A percentile compares a stretch with the other conserved stretches of the same genome.
Conservation (phyloP, 2,888 invertebrate species). For the Drosophila fungiperda region DNA sequence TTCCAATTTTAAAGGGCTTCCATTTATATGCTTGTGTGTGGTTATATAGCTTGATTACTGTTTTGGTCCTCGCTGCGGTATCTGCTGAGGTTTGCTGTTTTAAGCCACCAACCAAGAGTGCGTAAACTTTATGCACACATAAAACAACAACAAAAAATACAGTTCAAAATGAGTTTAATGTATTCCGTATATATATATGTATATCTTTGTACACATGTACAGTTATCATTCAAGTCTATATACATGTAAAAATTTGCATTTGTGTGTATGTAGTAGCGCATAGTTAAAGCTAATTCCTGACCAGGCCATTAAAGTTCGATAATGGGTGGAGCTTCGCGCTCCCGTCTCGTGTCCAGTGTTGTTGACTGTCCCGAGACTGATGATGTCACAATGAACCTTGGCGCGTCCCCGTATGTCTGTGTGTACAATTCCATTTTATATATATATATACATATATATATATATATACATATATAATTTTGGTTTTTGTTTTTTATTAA, state of each 20-base stretch:
- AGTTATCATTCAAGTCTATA: conserved; percentile 1
- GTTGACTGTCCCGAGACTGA: conserved; percentile 71
- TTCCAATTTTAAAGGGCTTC: conserved; percentile 1
- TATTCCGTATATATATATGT: conserved; percentile 13
- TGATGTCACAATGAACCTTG: conserved; percentile 78
- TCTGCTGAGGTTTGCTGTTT: not conserved
- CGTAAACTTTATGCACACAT: conserved; percentile 24
- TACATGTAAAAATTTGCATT: conserved; percentile 11
- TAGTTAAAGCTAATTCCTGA: conserved; percentile 76
- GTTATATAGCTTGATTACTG: not conserved
- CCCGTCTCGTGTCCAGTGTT: conserved; percentile 76
- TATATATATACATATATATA: not conserved
- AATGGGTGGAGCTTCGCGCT: conserved; percentile 63
- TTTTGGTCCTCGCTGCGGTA: conserved; percentile 1
- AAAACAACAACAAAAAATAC: not conserved
- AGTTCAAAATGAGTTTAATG: conserved; percentile 51
- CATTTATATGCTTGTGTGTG: not conserved
- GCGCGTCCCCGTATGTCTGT: conserved; percentile 47
- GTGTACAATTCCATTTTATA: not conserved
- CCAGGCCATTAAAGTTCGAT: conserved; percentile 79
- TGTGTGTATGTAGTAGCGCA: conserved; percentile 17
- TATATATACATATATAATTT: not conserved
- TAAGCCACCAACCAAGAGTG: conserved; percentile 24
- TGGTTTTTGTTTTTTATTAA: conserved; percentile 4
- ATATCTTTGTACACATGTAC: not conserved